A percentile compares a stretch with the other conserved stretches of the same genome.
phyloP scores from a whole-genome alignment of 2,888 invertebrate species.

The Cloeon dipterum region DNA sequence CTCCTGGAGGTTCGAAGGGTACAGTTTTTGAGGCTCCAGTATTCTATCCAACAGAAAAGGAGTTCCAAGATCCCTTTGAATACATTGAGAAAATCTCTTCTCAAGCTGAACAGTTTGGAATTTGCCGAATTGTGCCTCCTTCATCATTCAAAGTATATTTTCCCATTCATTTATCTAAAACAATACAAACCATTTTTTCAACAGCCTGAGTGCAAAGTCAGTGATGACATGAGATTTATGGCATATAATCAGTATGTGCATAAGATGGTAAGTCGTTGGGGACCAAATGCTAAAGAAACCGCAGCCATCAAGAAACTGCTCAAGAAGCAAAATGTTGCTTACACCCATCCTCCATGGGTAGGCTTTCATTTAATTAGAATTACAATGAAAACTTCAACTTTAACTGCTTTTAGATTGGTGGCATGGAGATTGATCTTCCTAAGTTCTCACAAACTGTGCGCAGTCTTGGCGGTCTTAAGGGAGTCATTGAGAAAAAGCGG shows the following conservation, averaged over 20 bases:
- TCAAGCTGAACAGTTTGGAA: constrained; percentile 54
- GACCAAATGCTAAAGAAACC: constrained; percentile 62
- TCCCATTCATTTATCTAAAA: constrained; percentile 5
- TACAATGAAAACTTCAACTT: too few species aligned
- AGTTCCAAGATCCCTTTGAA: constrained; percentile 67
- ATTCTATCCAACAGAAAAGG: constrained; percentile 57
- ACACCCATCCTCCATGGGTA: constrained; percentile 58
- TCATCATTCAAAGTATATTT: constrained; percentile 36
- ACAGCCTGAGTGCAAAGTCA: constrained; percentile 54
- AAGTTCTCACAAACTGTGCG: constrained; percentile 69
- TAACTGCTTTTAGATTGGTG: constrained; percentile 67
- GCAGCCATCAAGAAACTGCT: constrained; percentile 65
- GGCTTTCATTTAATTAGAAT: constrained; percentile 12
- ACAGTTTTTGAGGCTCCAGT: constrained; percentile 50
- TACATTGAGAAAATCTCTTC: constrained; percentile 61
- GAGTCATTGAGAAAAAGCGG: constrained; percentile 66
- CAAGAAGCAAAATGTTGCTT: constrained; percentile 46
- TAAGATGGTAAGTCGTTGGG: constrained; percentile 72
- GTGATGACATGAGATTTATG: constrained; percentile 67
- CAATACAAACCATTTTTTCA: constrained; percentile 9
- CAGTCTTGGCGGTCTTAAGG: constrained; percentile 60
- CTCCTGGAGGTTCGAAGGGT: constrained; percentile 16
- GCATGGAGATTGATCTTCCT: constrained; percentile 75
- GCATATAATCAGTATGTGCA: constrained; percentile 79
- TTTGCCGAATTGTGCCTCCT: constrained; percentile 75